Percentiles rank a stretch among this genome's conserved stretches.
These are phyloP conservation scores for Pterocles gutturalis DNA, from an alignment of 2,113 vertebrate species.

Conservation along the genomic window DNA sequence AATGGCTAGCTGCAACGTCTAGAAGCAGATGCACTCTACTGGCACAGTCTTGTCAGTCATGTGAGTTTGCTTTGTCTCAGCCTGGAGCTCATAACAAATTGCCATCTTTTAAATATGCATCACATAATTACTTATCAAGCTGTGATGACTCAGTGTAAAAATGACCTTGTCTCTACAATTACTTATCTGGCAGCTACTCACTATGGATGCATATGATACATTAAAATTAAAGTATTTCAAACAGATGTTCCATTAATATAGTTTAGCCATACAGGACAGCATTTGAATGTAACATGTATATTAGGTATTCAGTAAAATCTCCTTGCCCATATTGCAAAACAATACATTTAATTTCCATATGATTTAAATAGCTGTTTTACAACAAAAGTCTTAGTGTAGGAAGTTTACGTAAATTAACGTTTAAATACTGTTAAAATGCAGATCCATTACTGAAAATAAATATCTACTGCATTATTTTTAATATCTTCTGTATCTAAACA, in stretches of 20 bases:
- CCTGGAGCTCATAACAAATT: conserved; percentile 40
- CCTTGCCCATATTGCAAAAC: neutral
- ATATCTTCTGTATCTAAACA: neutral
- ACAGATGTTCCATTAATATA: neutral
- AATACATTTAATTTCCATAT: neutral
- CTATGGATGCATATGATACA: conserved; percentile 59
- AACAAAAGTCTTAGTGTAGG: neutral
- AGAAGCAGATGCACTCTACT: conserved; percentile 16
- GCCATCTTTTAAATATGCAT: conserved; percentile 53
- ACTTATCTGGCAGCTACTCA: conserved; percentile 39
- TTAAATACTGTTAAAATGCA: neutral
- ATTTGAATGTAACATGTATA: neutral
- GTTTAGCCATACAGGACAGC: neutral
- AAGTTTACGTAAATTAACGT: neutral
- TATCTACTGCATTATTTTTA: neutral
- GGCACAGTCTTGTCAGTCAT: neutral
- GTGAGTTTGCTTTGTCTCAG: conserved; percentile 12
- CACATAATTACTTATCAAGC: conserved; percentile 34
- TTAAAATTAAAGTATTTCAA: conserved; percentile 53
- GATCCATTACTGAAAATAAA: neutral
- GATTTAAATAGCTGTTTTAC: neutral
- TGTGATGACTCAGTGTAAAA: conserved; percentile 61
- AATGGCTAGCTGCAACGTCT: neutral
- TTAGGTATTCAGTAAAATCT: neutral
- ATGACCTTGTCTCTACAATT: conserved; percentile 42